Evolutionary conservation across 2,888 invertebrate genomes (phyloP).

Genomic region (Lamellibrachia columna): DNA sequence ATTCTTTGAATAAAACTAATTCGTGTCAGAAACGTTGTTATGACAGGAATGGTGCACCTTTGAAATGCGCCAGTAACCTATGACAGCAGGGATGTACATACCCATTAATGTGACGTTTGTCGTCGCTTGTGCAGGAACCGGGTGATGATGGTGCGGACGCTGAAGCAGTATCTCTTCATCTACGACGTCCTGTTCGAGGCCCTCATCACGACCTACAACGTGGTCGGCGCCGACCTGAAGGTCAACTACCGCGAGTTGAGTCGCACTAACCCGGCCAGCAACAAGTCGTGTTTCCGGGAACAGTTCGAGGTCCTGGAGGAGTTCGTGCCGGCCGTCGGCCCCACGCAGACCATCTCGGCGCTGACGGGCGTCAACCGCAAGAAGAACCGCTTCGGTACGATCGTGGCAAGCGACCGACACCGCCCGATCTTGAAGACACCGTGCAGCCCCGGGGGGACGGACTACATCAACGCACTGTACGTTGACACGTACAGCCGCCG

Average conservation of each 20-base stretch:
- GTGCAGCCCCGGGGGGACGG: conserved; percentile 48
- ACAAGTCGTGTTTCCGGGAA: conserved; percentile 52
- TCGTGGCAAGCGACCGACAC: conserved; percentile 43
- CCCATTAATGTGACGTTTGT: background rate
- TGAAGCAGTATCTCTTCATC: conserved; percentile 62
- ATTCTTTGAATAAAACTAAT: too few species aligned
- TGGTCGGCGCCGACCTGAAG: conserved; percentile 52
- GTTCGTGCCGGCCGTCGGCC: conserved; percentile 48
- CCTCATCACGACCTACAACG: conserved; percentile 54
- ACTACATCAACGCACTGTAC: conserved; percentile 64
- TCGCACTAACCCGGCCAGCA: conserved; percentile 44
- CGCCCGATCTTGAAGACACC: conserved; percentile 50
- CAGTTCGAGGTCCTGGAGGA: conserved; percentile 57
- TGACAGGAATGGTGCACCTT: too few species aligned
- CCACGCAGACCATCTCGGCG: conserved; percentile 47
- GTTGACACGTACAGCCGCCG: conserved; percentile 55
- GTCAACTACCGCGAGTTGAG: conserved; percentile 47
- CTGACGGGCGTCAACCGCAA: conserved; percentile 47
- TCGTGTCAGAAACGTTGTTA: too few species aligned
- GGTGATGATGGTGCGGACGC: conserved; percentile 60
- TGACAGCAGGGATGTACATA: background rate
- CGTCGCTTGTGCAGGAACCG: conserved; percentile 38
- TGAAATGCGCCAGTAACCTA: too few species aligned
- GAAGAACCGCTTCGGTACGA: conserved; percentile 59
- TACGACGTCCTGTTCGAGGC: conserved; percentile 63